phyloP scores from a whole-genome alignment of 2,888 invertebrate species.

The Eristalinus aeneus region DNA sequence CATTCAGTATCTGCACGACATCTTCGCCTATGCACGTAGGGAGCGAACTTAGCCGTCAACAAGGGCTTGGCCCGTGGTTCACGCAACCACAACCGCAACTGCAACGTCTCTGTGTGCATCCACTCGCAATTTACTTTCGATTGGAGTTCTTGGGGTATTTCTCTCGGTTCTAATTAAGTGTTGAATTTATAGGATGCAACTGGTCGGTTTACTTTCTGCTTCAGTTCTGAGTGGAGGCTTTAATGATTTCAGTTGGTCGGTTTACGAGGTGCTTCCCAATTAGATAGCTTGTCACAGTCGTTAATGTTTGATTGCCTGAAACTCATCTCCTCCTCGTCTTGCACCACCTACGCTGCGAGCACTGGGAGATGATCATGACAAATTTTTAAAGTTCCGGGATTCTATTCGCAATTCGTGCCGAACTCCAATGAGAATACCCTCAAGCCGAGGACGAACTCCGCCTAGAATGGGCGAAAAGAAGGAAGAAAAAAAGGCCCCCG shows the following conservation, averaged over 20 bases:
- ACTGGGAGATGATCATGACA: conserved; percentile 22
- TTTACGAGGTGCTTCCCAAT: background rate
- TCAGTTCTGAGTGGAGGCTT: background rate
- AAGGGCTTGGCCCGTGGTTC: background rate
- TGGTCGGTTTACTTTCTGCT: background rate
- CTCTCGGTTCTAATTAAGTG: conserved; percentile 29
- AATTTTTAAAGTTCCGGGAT: conserved; percentile 30
- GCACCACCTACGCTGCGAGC: background rate
- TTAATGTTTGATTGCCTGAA: background rate
- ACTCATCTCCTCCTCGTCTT: background rate
- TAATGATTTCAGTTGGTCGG: conserved; percentile 10
- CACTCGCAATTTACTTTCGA: conserved; percentile 30
- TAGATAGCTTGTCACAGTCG: conserved; percentile 4
- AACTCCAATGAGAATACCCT: conserved; percentile 22
- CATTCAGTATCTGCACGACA: conserved; percentile 43
- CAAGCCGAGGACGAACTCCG: conserved; percentile 4
- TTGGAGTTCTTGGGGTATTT: conserved; percentile 4
- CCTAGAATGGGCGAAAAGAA: background rate
- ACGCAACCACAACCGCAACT: conserved; percentile 3
- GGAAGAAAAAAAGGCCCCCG: background rate
- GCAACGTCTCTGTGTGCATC: conserved; percentile 1
- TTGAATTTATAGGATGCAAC: conserved; percentile 28
- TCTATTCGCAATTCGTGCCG: conserved; percentile 41
- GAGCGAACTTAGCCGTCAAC: conserved; percentile 16
- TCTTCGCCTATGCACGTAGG: background rate